Base-by-base conservation (phyloP, 2,797 vertebrate species). In the Tarsius wallacei region DNA sequence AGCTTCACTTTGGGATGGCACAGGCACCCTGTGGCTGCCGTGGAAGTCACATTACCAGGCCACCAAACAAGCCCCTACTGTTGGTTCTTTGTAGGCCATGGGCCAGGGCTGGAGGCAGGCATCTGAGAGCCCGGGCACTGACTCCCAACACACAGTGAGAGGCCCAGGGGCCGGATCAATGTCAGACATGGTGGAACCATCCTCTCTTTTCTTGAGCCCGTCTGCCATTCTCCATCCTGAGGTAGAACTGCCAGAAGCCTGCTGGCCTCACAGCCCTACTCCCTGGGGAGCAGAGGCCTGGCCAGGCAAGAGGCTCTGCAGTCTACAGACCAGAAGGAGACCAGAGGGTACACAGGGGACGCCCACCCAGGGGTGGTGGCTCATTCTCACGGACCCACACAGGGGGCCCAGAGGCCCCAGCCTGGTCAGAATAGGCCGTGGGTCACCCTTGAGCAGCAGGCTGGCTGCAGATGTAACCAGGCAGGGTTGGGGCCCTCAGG, bases 161-260 rank as follows among this genome's bases (percentile, higher is more conserved):
- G 7, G 53, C 28, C 33, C 66, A 17, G 49, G 76, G 57, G 15
- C 86, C 94, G 96, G 49, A 77, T 21, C 51, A 86, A 70, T 82
- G 97, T 97, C 95, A 94, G 33, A 22, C 63, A 86, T 42, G 9
- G 77, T 91, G 47, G 89, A 63, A 68, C 36, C 80, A n/a, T 21
- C 55, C 61, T 97, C 87, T 66, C 94, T 97, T 96, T 82, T 57
- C 87, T 71, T 17, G 51, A 93, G 81, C 70, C 61, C 3, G 8
- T 63, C 92, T 83, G 91, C 82, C 93, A 95, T 86, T 96, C 93
- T 93, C 96, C 94, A 92, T 96, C 90, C 96, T 95, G 61, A 97
- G 97, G 78, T 84, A 71, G 76, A 85, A 84, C 92, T 87, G 64
- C 64, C 78, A 76, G 59, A 76, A 95, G 96, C 24, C 96, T 92